A percentile compares a stretch with the other conserved stretches of the same genome.
These are phyloP conservation scores for Cephus nigrinus DNA, from an alignment of 2,888 invertebrate genomes.

Conservation along the genomic window DNA sequence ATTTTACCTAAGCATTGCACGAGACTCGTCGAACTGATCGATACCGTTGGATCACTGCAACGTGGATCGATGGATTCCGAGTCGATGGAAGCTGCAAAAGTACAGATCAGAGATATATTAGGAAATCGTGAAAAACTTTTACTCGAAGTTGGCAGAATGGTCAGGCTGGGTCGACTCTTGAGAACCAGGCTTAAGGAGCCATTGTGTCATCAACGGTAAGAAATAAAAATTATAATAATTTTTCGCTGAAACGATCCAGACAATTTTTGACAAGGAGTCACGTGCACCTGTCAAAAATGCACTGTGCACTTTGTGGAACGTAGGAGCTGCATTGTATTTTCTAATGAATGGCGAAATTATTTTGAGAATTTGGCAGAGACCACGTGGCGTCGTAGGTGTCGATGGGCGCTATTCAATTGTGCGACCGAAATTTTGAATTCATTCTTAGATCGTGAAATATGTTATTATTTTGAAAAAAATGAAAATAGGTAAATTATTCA, in stretches of 20 bases:
- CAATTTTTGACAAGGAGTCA: not conserved
- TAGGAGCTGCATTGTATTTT: not conserved
- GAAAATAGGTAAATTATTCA: not conserved
- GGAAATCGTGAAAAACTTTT: constrained; percentile 73
- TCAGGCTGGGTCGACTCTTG: constrained; percentile 75
- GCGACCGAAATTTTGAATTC: no score
- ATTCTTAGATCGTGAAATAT: no score
- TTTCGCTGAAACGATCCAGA: not conserved
- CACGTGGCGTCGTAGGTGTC: not conserved
- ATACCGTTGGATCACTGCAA: constrained; percentile 63
- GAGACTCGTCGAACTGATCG: constrained; percentile 72
- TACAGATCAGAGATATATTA: constrained; percentile 70
- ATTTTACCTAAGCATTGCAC: constrained; percentile 68
- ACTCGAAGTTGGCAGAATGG: constrained; percentile 79
- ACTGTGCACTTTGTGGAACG: not conserved
- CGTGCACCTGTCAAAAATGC: not conserved
- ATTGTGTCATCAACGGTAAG: constrained; percentile 63
- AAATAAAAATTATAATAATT: not conserved
- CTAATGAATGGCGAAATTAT: constrained; percentile 1
- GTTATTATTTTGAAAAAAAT: not conserved
- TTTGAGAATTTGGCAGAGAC: constrained; percentile 1
- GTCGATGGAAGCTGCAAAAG: not conserved
- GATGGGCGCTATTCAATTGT: no score
- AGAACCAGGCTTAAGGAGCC: constrained; percentile 76
- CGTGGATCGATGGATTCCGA: constrained; percentile 5